Evolutionary conservation across 2,113 vertebrate genomes (phyloP).

Genomic region (Syrmaticus mikado): DNA sequence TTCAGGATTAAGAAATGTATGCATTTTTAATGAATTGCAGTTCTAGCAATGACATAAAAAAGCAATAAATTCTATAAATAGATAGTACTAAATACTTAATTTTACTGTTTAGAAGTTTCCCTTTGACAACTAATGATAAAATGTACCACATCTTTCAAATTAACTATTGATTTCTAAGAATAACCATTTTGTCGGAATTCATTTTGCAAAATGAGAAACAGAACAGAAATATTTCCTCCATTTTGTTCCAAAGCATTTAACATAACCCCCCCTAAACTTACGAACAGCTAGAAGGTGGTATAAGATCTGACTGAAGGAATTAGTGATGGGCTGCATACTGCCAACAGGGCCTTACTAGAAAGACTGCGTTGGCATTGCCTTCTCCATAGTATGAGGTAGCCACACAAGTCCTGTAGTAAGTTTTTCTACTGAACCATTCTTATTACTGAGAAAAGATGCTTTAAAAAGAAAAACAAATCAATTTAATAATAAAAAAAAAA

Average conservation of each 20-base stretch:
- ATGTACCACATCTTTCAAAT: constrained; percentile 12
- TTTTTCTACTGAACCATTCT: not conserved
- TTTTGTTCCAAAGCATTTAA: constrained; percentile 11
- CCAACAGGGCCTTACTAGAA: not conserved
- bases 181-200: not conserved
- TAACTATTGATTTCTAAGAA: constrained; percentile 34
- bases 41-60: not conserved
- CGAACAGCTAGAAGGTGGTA: not conserved
- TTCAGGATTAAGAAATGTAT: not conserved
- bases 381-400: not conserved
- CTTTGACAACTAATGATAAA: constrained; percentile 12
- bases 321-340: not conserved
- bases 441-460: rapidly evolving
- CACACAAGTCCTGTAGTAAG: not conserved
- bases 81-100: not conserved
- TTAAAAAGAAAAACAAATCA: not conserved
- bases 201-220: not conserved
- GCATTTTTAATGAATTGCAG: not conserved
- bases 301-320: not conserved
- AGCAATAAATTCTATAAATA: not conserved
- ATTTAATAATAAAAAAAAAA: not conserved
- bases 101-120: not conserved
- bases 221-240: not conserved
- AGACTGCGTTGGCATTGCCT: not conserved
- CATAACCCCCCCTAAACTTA: not conserved